Evolutionary conservation across 2,113 vertebrate genomes (phyloP), one percentile per base, ranked within the genome.

Genomic region (Pithys albifrons): DNA sequence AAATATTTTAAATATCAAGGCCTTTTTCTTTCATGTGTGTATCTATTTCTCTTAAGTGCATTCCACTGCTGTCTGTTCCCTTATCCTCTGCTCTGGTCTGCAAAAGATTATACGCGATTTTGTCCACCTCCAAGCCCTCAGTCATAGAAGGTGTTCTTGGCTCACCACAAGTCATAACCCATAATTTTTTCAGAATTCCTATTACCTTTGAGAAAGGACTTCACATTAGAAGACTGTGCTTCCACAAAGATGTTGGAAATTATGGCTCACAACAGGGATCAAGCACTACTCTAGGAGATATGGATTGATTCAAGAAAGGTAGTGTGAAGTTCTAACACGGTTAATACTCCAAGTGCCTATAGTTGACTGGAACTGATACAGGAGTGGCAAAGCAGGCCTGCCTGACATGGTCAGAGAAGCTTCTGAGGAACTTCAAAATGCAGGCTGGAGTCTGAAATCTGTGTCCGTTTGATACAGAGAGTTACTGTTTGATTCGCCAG

Each of bases 1-100:
- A 98, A 98, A 98, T 98, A 97, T 99, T 99, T 99, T 98, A 97
- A 98, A 98, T 98, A 99, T 99, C 98, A 99, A 98, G 98, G 98
- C 97, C 94, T 95, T 95, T 98, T 98, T 98, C 88, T 97, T 97
- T 97, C 97, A 97, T 97, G 83, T 98, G 96, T 97, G 93, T 97
- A 98, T 98, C 98, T 98, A 97, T 98, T 98, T 98, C 98, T 98
- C 95, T 80, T 98, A 98, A 98, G 97, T 98, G 98, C 97, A 98
- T 98, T 98, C 97, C 97, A 96, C 78, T 97, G 96, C 86, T 96
- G 92, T 95, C 97, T 96, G 88, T 96, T 94, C 85, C 79, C 88
- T 97, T 97, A 94, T 98, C 82, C 93, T 97, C 96, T 96, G 43
- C 33, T 96, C 59, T 49, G 71, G 83, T 93, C 95, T 97, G 97